Conservation (phyloP, 2,113 vertebrate species). For the Anoplopoma fimbria region DNA sequence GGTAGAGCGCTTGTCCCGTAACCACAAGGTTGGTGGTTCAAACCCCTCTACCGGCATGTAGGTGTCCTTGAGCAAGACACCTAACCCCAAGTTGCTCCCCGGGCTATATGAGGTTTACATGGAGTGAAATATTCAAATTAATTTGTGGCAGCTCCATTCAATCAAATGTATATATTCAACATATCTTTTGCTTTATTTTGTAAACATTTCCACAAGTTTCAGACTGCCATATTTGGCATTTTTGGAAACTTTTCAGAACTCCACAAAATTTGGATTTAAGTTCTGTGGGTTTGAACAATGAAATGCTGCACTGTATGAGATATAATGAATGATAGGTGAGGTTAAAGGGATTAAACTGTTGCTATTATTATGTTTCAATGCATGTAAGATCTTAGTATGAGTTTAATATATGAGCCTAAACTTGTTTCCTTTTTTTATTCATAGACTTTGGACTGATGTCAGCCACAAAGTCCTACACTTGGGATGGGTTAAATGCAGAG, state of each 20-base stretch:
- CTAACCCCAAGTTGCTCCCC: too few relatives aligned
- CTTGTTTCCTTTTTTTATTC: not conserved
- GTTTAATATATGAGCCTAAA: not conserved
- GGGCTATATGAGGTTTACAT: not conserved
- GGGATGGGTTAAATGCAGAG: too few relatives aligned
- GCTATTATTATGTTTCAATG: not conserved
- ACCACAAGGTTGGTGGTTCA: too few relatives aligned
- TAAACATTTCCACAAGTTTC: not conserved
- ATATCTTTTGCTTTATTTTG: not conserved
- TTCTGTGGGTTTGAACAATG: not conserved
- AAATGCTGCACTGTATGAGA: not conserved
- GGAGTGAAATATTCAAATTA: too few relatives aligned
- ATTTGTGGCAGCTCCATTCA: not conserved
- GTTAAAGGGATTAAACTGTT: not conserved
- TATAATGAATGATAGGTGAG: not conserved
- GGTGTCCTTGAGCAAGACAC: too few relatives aligned
- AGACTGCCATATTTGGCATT: not conserved
- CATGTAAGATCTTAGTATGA: not conserved
- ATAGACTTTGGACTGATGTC: constrained; percentile 83
- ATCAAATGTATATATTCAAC: not conserved
- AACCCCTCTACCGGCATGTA: too few relatives aligned
- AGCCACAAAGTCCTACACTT: constrained; percentile 68
- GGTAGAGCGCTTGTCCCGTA: too few relatives aligned
- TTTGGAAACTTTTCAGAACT: not conserved
- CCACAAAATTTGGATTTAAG: not conserved